Evolutionary conservation across 2,113 vertebrate species (phyloP), one percentile per base, ranked within the genome.

Genomic region (Ophiodon elongatus): DNA sequence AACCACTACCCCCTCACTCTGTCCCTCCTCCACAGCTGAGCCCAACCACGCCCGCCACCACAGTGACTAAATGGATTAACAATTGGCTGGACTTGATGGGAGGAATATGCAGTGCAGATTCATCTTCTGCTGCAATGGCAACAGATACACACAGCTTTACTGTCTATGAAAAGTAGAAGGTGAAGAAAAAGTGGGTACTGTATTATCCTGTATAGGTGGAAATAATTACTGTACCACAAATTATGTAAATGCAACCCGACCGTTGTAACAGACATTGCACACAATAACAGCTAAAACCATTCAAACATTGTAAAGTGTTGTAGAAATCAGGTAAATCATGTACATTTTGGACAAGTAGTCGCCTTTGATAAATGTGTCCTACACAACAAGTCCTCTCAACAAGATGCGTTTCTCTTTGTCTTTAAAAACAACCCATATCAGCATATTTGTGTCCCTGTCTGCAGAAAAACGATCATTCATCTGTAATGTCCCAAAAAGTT

Each of bases 41-140:
- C n/a, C n/a, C n/a, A n/a, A n/a, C n/a, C n/a, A n/a, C n/a, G n/a
- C n/a, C n/a, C n/a, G n/a, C n/a, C n/a, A n/a, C n/a, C n/a, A n/a
- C n/a, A n/a, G n/a, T n/a, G n/a, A 92, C 94, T 92, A 95, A 95
- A 85, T 35, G 86, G 94, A 95, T 95, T 95, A 94, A 59, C 77
- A 14, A 60, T 84, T 78, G 63, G 77, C 69, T 27, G 79, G 79
- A 91, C 80, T 89, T 85, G 41, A 79, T 63, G 77, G 71, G 54
- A 79, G 69, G 76, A 73, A 78, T 70, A 86, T 50, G 39, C 72
- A 67, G 63, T n/a, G 62, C 1, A 13, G 82, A 82, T 35, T 72
- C 80, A 75, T 73, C 75, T 80, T 71, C 74, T 70, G 65, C 69
- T 2, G 81, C 73, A 56, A 43, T 45, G 72, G 65, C 56, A 80